Evolutionary conservation across 2,888 invertebrate genomes (phyloP).

Genomic region (Leptopilina syphax): DNA sequence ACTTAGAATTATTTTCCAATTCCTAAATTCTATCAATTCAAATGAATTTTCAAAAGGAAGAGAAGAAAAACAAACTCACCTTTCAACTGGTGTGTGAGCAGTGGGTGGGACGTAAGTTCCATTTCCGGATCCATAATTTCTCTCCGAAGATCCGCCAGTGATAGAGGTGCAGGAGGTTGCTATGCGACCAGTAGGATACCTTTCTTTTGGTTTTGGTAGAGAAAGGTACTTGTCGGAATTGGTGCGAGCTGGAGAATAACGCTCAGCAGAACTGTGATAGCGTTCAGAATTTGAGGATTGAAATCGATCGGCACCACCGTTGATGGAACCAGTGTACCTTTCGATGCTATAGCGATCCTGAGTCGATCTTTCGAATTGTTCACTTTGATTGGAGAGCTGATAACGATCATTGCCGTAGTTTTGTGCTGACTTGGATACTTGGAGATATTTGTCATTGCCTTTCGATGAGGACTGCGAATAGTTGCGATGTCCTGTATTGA

Average conservation of each 20-base stretch:
- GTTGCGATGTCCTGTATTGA: constrained; percentile 48
- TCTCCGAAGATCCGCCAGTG: constrained; percentile 63
- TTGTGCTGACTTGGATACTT: constrained; percentile 70
- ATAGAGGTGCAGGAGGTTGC: constrained; percentile 63
- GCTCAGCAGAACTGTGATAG: constrained; percentile 67
- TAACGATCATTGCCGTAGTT: constrained; percentile 64
- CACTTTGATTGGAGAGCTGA: constrained; percentile 58
- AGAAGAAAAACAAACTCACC: constrained; percentile 63
- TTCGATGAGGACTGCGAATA: constrained; percentile 58
- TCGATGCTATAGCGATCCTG: constrained; percentile 59
- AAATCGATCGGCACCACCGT: constrained; percentile 58
- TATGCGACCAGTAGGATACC: constrained; percentile 68
- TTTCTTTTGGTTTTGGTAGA: constrained; percentile 73
- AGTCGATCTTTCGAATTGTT: constrained; percentile 62
- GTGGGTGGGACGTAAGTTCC: constrained; percentile 82
- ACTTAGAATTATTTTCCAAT: background rate
- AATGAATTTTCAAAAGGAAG: background rate
- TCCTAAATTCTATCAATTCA: background rate
- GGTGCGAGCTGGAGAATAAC: constrained; percentile 70
- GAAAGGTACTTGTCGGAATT: constrained; percentile 72
- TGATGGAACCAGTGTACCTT: constrained; percentile 50
- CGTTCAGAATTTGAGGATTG: constrained; percentile 62
- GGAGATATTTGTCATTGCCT: constrained; percentile 69
- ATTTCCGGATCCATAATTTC: constrained; percentile 63
- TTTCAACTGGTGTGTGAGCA: constrained; percentile 86